Percentiles rank a stretch among this genome's conserved stretches.
phyloP scores from a whole-genome alignment of 1,140 invertebrate genomes.

The Riptortus pedestris region DNA sequence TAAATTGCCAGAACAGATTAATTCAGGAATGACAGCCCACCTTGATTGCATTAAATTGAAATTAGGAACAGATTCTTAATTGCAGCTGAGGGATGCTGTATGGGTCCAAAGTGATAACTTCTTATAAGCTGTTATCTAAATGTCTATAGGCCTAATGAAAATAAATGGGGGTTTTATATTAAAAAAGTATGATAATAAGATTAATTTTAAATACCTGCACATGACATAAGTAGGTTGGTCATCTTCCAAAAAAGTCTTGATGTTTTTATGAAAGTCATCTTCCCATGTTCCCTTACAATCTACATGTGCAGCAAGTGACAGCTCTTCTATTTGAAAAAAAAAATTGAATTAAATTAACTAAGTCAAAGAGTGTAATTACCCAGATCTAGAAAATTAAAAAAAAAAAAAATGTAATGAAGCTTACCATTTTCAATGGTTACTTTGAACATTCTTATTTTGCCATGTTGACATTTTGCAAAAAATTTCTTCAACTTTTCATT shows the following conservation, averaged over 20 bases:
- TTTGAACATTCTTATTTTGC: conserved; percentile 68
- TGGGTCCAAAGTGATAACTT: no score
- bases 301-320: conserved; percentile 54
- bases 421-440: conserved; percentile 78
- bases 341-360: conserved; percentile 1
- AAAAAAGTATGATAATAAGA: no score
- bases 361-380: conserved; percentile 19
- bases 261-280: conserved; percentile 73
- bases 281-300: conserved; percentile 69
- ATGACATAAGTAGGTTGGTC: conserved; percentile 89
- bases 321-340: conserved; percentile 55
- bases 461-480: conserved; percentile 71
- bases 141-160: no score
- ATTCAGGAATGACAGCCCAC: no score
- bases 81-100: no score
- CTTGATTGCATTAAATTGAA: no score
- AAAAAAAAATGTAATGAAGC: conserved; percentile 21
- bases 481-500: conserved; percentile 70
- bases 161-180: no score
- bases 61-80: no score
- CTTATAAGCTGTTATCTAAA: no score
- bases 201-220: no score
- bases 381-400: conserved; percentile 11
- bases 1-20: no score
- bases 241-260: conserved; percentile 65